Evolutionary conservation across 2,888 invertebrate genomes (phyloP).

Genomic region (Shargacucullia verbasci): DNA sequence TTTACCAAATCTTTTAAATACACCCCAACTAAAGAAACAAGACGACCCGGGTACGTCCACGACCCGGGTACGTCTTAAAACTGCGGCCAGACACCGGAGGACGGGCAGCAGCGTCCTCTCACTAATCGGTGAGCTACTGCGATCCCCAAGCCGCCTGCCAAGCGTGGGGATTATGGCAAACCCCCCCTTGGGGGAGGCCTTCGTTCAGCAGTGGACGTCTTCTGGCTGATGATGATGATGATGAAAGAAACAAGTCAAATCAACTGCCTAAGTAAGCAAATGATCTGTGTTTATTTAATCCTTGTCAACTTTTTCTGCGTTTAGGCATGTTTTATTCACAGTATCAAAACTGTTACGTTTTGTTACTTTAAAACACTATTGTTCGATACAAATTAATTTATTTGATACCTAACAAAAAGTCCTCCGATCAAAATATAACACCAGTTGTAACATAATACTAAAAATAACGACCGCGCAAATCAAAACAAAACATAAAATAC

Average conservation of each 20-base stretch:
- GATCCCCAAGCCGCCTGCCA: too few relatives aligned
- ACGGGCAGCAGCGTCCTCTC: too few relatives aligned
- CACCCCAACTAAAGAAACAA: slow-evolving; percentile 19
- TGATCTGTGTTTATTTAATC: slow-evolving; percentile 38
- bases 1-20: slow-evolving; percentile 19
- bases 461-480: slow-evolving; percentile 55
- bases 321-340: background rate
- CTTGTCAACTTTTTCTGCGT: slow-evolving; percentile 20
- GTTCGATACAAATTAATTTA: slow-evolving; percentile 2
- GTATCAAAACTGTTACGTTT: slow-evolving; percentile 8
- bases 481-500: slow-evolving; percentile 56
- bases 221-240: too few relatives aligned
- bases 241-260: too few relatives aligned
- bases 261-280: slow-evolving; percentile 27
- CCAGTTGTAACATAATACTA: slow-evolving; percentile 43
- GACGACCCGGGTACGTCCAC: too few relatives aligned
- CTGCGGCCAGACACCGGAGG: too few relatives aligned
- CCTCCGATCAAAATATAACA: slow-evolving; percentile 23
- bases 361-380: background rate
- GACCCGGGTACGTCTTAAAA: too few relatives aligned
- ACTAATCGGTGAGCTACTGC: too few relatives aligned
- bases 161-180: too few relatives aligned
- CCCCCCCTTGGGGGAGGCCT: too few relatives aligned
- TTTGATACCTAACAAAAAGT: slow-evolving; percentile 16
- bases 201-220: too few relatives aligned